These are phyloP conservation scores for Coregonus suidteri DNA, from an alignment of 2,797 vertebrate genomes.

Conservation along the genomic window DNA sequence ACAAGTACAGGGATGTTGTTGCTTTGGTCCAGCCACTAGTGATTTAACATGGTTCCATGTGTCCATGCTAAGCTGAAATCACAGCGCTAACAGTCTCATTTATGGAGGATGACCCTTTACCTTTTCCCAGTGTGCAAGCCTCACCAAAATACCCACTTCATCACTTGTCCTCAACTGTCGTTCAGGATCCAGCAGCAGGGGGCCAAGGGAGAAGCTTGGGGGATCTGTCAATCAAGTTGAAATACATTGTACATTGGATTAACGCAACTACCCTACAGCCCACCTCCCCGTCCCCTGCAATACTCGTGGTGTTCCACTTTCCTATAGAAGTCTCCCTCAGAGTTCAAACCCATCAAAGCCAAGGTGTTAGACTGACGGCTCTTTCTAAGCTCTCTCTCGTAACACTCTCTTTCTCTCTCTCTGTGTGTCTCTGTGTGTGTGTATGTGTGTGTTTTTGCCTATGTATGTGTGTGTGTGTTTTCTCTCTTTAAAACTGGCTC, in stretches of 20 bases:
- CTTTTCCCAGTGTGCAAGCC: constrained; percentile 50
- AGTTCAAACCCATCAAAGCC: constrained; percentile 37
- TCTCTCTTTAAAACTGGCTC: constrained; percentile 46
- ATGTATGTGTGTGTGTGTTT: neutral
- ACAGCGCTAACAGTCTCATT: constrained; percentile 43
- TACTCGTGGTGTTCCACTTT: constrained; percentile 64
- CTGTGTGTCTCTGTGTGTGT: constrained; percentile 2
- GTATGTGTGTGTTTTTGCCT: neutral
- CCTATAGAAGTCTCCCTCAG: constrained; percentile 46
- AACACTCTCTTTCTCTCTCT: constrained; percentile 2
- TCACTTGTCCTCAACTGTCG: constrained; percentile 44
- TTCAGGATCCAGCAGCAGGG: constrained; percentile 41
- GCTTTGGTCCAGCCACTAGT: neutral
- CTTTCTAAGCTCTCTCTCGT: constrained; percentile 48
- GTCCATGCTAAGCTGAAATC: constrained; percentile 42
- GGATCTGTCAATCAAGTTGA: constrained; percentile 68
- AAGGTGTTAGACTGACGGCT: constrained; percentile 37
- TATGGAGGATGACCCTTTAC: constrained; percentile 62
- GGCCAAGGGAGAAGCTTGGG: constrained; percentile 36
- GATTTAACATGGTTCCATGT: constrained; percentile 12
- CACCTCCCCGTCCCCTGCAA: constrained; percentile 19
- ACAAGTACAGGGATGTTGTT: neutral
- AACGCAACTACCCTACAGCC: constrained; percentile 31
- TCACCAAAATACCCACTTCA: constrained; percentile 54
- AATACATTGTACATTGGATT: constrained; percentile 73